These are phyloP conservation scores for Ectropis crepuscularia DNA, from an alignment of 2,888 invertebrate genomes.

Conservation along the genomic window DNA sequence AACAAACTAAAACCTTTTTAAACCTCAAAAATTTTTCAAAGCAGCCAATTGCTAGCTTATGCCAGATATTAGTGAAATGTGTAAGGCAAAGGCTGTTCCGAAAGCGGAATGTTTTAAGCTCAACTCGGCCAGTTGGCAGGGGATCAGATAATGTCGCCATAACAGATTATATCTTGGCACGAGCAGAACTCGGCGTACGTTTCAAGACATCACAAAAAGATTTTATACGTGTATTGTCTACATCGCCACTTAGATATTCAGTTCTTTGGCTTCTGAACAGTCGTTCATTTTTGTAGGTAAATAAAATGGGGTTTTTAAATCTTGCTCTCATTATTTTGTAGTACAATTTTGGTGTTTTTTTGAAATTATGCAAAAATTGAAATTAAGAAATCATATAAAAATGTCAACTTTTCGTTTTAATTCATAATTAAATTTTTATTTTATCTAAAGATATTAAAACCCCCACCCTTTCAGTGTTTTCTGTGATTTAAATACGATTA, in stretches of 20 bases:
- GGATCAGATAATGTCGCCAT: conserved; percentile 80
- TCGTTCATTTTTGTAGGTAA: conserved; percentile 4
- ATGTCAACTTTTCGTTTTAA: too few relatives aligned
- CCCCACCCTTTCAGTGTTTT: too few relatives aligned
- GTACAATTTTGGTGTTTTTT: too few relatives aligned
- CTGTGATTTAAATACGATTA: too few relatives aligned
- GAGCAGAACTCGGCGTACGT: conserved; percentile 58
- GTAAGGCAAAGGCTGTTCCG: conserved; percentile 51
- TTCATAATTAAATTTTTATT: too few relatives aligned
- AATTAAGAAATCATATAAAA: too few relatives aligned
- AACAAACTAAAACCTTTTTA: too few relatives aligned
- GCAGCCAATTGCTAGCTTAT: conserved; percentile 31
- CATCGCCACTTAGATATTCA: conserved; percentile 31
- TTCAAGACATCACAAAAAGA: conserved; percentile 65
- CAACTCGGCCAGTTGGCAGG: conserved; percentile 76
- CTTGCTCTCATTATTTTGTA: background rate
- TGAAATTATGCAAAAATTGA: too few relatives aligned
- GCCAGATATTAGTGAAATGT: conserved; percentile 37
- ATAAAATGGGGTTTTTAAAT: background rate
- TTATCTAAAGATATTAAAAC: too few relatives aligned
- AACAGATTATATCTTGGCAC: conserved; percentile 83
- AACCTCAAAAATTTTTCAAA: background rate
- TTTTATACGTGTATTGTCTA: conserved; percentile 52
- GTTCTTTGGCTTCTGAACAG: conserved; percentile 6
- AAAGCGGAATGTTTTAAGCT: conserved; percentile 67